Conservation (phyloP, 2,797 vertebrate genomes). For the Sparidentex hasta region DNA sequence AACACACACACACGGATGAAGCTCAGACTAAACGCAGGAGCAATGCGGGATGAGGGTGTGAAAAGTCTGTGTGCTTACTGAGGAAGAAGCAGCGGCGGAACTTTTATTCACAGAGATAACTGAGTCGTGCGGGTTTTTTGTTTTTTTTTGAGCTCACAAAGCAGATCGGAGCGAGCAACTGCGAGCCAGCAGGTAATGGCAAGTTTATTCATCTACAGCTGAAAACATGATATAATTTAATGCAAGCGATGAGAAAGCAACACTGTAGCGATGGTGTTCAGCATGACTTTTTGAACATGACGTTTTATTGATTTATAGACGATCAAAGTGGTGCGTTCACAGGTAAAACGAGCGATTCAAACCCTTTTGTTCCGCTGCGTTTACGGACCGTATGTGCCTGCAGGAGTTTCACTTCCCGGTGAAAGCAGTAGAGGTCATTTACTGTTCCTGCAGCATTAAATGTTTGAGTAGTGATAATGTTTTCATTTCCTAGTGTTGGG, state of each 20-base stretch:
- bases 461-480: constrained; percentile 1
- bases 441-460: constrained; percentile 7
- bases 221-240: background rate
- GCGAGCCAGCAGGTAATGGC: constrained; percentile 66
- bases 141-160: background rate
- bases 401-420: constrained; percentile 30
- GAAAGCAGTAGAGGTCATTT: constrained; percentile 17
- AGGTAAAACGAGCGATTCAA: constrained; percentile 10
- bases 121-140: constrained; percentile 8
- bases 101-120: background rate
- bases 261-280: background rate
- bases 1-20: background rate
- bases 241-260: background rate
- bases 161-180: background rate
- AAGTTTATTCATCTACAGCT: constrained; percentile 15
- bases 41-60: background rate
- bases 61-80: rapidly evolving
- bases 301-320: background rate
- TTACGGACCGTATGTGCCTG: constrained; percentile 12
- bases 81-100: background rate
- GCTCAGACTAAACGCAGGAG: background rate
- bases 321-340: constrained; percentile 33
- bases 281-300: too few relatives aligned
- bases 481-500: constrained; percentile 35
- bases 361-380: constrained; percentile 6